Base-by-base conservation (phyloP, 2,888 invertebrate genomes). In the Phytoseiulus persimilis region DNA sequence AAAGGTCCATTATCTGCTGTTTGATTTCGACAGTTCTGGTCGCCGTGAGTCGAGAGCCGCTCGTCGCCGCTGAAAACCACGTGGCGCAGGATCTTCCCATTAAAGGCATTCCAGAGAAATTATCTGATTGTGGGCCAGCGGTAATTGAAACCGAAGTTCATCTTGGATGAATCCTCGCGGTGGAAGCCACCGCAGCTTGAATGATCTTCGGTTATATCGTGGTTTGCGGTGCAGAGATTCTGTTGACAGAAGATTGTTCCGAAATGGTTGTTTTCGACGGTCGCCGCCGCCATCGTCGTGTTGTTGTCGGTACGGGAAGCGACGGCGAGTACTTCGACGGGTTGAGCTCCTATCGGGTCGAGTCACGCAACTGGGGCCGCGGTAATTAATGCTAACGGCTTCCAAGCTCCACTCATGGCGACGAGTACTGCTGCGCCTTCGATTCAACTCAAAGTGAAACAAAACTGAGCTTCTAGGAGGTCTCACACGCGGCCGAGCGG, bases 361-460 rank as follows among this genome's bases (percentile, higher is more conserved):
- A 65, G 65, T 65, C 65, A 65, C 65, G 65, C 65, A 65, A 65
- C 65, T 65, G 65, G 65, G 65, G 65, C 65, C 65, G 65, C 65
- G 2, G 65, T 65, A 65, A 65, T 65, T 65, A 65, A 65, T 65
- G 65, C 65, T 65, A 65, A 65, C 65, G 65, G 65, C 65, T 65
- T 65, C 65, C 23, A 28, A 65, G 65, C 65, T 65, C 18, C 65
- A 65, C 65, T 65, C 23, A 23, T 65, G 65, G 18, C 65, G 65
- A 23, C 65, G 28, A 65, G 18, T 65, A 65, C 18, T 1, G 28
- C 14, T 65, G 65, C 65, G 65, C 18, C 65, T 65, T 65, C 18
- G 14, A 28, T 65, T 11, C 5, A 28, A 65, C 23, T 28, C 28
- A 65, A 28, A 65, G 65, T 23, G 65, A 28, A 28, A 65, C 5